Conservation (phyloP, 2,113 vertebrate species). For the Etheostoma cragini region DNA sequence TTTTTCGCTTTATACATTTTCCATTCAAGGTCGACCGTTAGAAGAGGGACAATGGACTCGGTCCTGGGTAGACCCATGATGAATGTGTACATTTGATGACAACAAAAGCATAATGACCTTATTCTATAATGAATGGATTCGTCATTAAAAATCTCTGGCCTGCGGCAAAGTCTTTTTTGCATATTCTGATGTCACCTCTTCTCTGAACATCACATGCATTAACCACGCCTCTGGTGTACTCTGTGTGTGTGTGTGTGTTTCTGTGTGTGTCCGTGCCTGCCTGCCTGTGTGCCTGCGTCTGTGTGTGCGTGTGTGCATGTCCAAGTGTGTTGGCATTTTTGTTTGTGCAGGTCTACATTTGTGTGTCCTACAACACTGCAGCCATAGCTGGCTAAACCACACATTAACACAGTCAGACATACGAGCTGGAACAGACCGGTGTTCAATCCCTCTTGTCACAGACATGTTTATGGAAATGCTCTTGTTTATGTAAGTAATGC, state of each 20-base stretch:
- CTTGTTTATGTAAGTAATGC: slow-evolving; percentile 54
- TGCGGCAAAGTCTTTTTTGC: slow-evolving; percentile 84
- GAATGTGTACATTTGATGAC: slow-evolving; percentile 83
- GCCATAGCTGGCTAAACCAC: slow-evolving; percentile 28
- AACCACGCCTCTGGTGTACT: slow-evolving; percentile 58
- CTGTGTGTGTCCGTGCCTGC: neutral
- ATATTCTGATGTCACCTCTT: slow-evolving; percentile 83
- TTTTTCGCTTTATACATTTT: slow-evolving; percentile 69
- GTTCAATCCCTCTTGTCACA: slow-evolving; percentile 60
- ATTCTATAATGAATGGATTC: slow-evolving; percentile 85
- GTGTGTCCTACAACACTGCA: slow-evolving; percentile 35
- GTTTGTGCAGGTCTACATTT: slow-evolving; percentile 26
- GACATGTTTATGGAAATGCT: slow-evolving; percentile 63
- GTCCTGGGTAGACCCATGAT: slow-evolving; percentile 78
- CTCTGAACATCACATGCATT: slow-evolving; percentile 70
- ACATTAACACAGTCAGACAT: slow-evolving; percentile 55
- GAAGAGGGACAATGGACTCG: slow-evolving; percentile 72
- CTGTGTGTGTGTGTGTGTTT: slow-evolving; percentile 27
- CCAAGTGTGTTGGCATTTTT: slow-evolving; percentile 19
- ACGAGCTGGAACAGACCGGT: slow-evolving; percentile 6
- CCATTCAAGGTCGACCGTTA: slow-evolving; percentile 71
- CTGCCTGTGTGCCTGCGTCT: neutral
- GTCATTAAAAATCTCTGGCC: slow-evolving; percentile 83
- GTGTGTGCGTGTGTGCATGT: slow-evolving; percentile 8
- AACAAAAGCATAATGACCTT: slow-evolving; percentile 86